Evolutionary conservation across 1,140 invertebrate species (phyloP), one percentile per base, ranked within the genome.

Genomic region (Anoplolepis gracilipes): DNA sequence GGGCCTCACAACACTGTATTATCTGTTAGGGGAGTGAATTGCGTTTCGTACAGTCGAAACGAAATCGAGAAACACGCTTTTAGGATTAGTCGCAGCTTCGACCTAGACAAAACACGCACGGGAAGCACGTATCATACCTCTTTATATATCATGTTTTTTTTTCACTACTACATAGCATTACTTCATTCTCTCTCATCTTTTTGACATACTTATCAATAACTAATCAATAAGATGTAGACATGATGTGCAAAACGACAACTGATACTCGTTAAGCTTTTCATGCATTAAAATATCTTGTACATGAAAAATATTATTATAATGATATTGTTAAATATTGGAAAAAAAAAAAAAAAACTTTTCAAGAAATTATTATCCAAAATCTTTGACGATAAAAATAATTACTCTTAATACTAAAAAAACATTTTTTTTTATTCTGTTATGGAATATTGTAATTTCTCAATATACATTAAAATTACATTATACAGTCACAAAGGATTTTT

Each of bases 1-100:
- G 78, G 84, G 84, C 84, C 84, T 85, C 84, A 67, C 62, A 64
- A 73, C 73, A 59, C 84, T 90, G 65, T 90, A 89, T 59, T 89
- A 86, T 55, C 82, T 55, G 11, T 75, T 89, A 90, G 73, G n/a
- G 30, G 59, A 90, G 75, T 61, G 49, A 82, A 42, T 62, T 55
- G 53, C 70, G 85, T 85, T 82, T 87, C 85, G 53, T 61, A 81
- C 36, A 25, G 10, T 69, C 79, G 76, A 78, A 36, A 85, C 49
- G 39, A 65, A 89, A n/a, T n/a, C 11, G 81, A 87, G 64, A 77
- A 53, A 90, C 86, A 90, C 86, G 86, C 89, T 87, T 87, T 78
- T 90, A 90, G 86, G 55, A 87, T 90, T 90, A 90, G 77, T 88
- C 65, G 86, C 86, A 88, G 84, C 81, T 90, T 90, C 77, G 88